These are phyloP conservation scores for Leptopilina syphax DNA, from an alignment of 2,888 invertebrate species.

Conservation along the genomic window DNA sequence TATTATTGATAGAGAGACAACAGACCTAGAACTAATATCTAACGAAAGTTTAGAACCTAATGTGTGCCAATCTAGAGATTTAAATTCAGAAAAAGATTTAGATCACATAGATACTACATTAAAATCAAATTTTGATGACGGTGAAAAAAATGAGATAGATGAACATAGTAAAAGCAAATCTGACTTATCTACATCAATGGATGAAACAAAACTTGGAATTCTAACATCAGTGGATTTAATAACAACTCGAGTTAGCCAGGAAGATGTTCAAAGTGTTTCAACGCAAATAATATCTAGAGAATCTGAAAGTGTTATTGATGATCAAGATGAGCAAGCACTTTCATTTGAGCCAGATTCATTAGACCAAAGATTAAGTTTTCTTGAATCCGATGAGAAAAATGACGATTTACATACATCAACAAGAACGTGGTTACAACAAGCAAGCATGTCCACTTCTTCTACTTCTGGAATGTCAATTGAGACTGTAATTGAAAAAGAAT, in stretches of 20 bases:
- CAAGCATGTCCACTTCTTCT: slow-evolving; percentile 73
- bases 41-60: background rate
- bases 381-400: slow-evolving; percentile 79
- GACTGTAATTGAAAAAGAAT: slow-evolving; percentile 72
- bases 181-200: slow-evolving; percentile 75
- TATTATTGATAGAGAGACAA: slow-evolving; percentile 77
- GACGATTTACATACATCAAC: slow-evolving; percentile 69
- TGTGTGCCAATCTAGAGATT: background rate
- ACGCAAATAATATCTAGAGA: slow-evolving; percentile 78
- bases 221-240: slow-evolving; percentile 78
- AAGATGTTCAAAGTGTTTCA: slow-evolving; percentile 78
- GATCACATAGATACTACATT: background rate
- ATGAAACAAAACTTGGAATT: slow-evolving; percentile 69
- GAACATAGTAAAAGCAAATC: slow-evolving; percentile 43
- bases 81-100: background rate
- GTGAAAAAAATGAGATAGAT: background rate
- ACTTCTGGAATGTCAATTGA: slow-evolving; percentile 72
- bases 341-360: slow-evolving; percentile 55
- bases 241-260: slow-evolving; percentile 77
- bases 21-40: slow-evolving; percentile 27
- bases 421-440: slow-evolving; percentile 68
- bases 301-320: background rate
- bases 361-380: slow-evolving; percentile 42
- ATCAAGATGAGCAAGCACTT: slow-evolving; percentile 44
- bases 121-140: background rate